Evolutionary conservation across 2,797 vertebrate species (phyloP).

Genomic region (Catharus ustulatus): DNA sequence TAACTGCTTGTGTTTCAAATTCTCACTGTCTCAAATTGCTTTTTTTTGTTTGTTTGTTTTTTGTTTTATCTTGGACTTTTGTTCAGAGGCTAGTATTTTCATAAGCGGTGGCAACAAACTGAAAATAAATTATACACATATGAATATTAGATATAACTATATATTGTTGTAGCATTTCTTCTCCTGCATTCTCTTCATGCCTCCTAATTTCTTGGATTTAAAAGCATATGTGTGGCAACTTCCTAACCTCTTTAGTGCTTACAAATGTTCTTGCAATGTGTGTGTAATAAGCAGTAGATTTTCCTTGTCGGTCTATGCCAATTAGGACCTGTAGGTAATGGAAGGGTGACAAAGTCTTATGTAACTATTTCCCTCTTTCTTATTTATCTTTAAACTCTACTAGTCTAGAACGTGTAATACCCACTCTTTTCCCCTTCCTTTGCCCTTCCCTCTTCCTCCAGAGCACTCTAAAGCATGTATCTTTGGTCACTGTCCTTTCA

Average conservation of each 20-base stretch:
- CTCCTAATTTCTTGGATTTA: background rate
- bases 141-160: background rate
- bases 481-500: background rate
- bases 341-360: background rate
- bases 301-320: background rate
- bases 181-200: background rate
- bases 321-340: accelerated
- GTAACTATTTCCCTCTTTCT: background rate
- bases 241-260: background rate
- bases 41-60: no score
- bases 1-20: background rate
- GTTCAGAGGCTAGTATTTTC: background rate
- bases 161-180: background rate
- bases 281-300: background rate
- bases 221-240: background rate
- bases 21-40: background rate
- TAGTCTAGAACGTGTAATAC: background rate
- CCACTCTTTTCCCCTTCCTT: background rate
- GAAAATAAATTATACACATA: background rate
- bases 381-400: background rate
- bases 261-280: background rate
- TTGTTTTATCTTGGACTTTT: background rate
- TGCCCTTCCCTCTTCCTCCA: background rate
- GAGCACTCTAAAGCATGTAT: background rate
- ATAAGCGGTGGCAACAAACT: background rate